Evolutionary conservation across 64 coral and sea anemone genomes (phyloP).

Genomic region (Stylophora pistillata): DNA sequence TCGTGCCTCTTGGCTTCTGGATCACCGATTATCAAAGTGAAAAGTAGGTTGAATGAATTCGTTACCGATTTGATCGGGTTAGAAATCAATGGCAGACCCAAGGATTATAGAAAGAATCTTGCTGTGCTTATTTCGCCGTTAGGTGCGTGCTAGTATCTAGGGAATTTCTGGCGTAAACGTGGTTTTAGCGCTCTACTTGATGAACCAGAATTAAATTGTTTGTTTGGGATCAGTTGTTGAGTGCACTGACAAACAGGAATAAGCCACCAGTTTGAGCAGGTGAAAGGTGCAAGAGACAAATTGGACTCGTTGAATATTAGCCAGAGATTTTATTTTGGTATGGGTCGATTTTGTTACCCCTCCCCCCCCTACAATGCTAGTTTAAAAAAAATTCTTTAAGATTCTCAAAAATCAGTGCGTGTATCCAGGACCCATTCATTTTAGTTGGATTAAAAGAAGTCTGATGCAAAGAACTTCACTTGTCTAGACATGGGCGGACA

Average conservation of each 20-base stretch:
- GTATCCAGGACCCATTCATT: neutral
- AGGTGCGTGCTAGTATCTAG: neutral
- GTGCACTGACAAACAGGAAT: neutral
- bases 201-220: neutral
- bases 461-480: neutral
- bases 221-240: neutral
- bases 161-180: neutral
- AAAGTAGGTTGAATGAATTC: slow-evolving; percentile 9
- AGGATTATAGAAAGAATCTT: neutral
- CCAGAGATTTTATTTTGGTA: too few relatives aligned
- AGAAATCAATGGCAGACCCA: neutral
- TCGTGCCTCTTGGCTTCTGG: neutral
- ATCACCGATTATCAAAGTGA: slow-evolving; percentile 19
- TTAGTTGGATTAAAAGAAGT: neutral
- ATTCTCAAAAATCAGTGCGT: too few relatives aligned
- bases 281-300: neutral
- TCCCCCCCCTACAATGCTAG: too few relatives aligned
- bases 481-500: too few relatives aligned
- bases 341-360: too few relatives aligned
- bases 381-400: too few relatives aligned
- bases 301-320: too few relatives aligned
- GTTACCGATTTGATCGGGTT: neutral
- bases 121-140: neutral
- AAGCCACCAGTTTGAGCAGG: neutral
- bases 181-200: neutral